These are phyloP conservation scores for Sminthurides aquaticus DNA, from an alignment of 2,888 invertebrate species.

Conservation along the genomic window DNA sequence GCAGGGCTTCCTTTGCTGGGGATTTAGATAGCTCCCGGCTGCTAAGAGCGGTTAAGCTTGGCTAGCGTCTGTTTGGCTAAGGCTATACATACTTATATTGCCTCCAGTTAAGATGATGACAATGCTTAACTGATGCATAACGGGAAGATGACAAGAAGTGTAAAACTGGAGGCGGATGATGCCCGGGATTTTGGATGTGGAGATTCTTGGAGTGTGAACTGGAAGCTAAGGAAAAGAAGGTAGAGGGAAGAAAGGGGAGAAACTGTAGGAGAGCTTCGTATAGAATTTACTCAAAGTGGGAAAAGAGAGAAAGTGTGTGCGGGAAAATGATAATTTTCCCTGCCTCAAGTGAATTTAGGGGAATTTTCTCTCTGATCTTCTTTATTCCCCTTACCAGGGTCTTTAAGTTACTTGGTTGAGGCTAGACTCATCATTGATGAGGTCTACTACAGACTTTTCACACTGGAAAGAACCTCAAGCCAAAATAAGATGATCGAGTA, in stretches of 20 bases:
- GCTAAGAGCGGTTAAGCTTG: too few species aligned
- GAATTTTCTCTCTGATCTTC: neutral
- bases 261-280: neutral
- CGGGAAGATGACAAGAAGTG: too few species aligned
- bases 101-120: too few species aligned
- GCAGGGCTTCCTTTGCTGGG: too few species aligned
- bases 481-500: neutral
- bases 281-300: neutral
- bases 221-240: too few species aligned
- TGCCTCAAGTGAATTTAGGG: slow-evolving; percentile 20
- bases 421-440: neutral
- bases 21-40: too few species aligned
- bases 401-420: neutral
- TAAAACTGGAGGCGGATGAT: too few species aligned
- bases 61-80: too few species aligned
- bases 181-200: too few species aligned
- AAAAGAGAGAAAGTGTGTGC: slow-evolving; percentile 5
- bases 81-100: too few species aligned
- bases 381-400: neutral
- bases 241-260: neutral
- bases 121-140: too few species aligned
- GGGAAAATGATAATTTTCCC: slow-evolving; percentile 22
- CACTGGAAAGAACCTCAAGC: neutral
- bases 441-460: neutral
- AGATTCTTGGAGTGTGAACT: too few species aligned